A percentile compares a stretch with the other conserved stretches of the same genome.
phyloP scores from a whole-genome alignment of 2,888 invertebrate genomes.

The Drosophila nr. medialis region DNA sequence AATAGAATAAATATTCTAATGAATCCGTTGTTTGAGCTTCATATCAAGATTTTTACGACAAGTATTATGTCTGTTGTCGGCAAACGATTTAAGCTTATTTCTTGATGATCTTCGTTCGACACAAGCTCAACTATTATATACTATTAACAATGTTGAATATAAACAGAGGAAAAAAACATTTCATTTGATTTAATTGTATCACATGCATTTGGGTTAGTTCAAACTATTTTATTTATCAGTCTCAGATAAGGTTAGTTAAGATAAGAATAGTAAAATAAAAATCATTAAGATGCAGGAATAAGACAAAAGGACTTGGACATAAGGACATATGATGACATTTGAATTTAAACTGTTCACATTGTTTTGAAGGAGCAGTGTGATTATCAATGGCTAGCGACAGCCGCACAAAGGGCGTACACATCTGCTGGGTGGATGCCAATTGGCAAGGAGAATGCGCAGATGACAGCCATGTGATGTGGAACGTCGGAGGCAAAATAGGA shows the following conservation, averaged over 20 bases:
- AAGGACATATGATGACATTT: neutral
- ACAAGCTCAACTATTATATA: neutral
- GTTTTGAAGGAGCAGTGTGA: neutral
- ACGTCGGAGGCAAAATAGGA: neutral
- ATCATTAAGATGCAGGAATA: neutral
- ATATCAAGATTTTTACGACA: slow-evolving; percentile 22
- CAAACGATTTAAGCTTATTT: slow-evolving; percentile 1
- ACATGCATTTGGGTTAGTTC: neutral
- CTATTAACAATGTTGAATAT: neutral
- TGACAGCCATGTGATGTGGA: slow-evolving; percentile 17
- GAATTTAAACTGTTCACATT: neutral
- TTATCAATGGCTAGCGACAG: neutral
- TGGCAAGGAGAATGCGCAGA: slow-evolving; percentile 32
- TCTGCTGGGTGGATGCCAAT: slow-evolving; percentile 36
- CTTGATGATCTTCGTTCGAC: neutral
- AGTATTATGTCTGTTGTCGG: neutral
- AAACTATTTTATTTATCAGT: neutral
- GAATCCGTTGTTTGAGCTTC: slow-evolving; percentile 19
- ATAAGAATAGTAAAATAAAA: neutral
- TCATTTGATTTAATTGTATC: neutral
- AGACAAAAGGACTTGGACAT: neutral
- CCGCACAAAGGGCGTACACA: slow-evolving; percentile 27
- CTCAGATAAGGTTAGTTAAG: neutral
- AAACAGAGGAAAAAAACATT: neutral
- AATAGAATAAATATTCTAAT: slow-evolving; percentile 27